Percentiles rank a stretch among this genome's conserved stretches.
Conservation (phyloP, 2,113 vertebrate species). For the Mustelus asterias region DNA sequence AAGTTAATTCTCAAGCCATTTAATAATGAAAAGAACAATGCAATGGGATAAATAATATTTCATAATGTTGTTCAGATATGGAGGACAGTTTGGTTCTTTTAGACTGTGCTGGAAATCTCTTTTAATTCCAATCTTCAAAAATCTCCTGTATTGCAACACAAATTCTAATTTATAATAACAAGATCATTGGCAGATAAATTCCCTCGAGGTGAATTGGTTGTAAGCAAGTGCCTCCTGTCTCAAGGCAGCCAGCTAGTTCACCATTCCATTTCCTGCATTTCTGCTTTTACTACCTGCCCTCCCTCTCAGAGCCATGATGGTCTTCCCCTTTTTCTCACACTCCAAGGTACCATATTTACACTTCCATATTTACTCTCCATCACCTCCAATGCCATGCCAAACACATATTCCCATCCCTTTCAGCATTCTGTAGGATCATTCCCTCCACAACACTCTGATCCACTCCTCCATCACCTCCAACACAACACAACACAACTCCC, state of each 20-base stretch:
- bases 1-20: background rate
- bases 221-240: background rate
- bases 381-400: background rate
- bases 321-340: background rate
- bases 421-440: background rate
- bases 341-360: background rate
- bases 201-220: background rate
- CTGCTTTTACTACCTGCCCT: background rate
- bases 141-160: background rate
- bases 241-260: background rate
- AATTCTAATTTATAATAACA: background rate
- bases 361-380: background rate
- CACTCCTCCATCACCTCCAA: background rate
- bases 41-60: background rate
- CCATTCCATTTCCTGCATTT: background rate
- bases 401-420: too few relatives aligned
- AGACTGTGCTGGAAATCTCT: background rate
- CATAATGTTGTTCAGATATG: background rate
- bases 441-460: background rate
- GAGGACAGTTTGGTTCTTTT: background rate
- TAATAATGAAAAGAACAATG: background rate
- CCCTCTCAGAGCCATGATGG: background rate
- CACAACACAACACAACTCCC: background rate
- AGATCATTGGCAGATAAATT: background rate
- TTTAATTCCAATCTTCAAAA: background rate